A percentile compares a stretch with the other conserved stretches of the same genome.
phyloP scores from a whole-genome alignment of 2,797 vertebrate genomes.

The Pangasius sanitwongsei region DNA sequence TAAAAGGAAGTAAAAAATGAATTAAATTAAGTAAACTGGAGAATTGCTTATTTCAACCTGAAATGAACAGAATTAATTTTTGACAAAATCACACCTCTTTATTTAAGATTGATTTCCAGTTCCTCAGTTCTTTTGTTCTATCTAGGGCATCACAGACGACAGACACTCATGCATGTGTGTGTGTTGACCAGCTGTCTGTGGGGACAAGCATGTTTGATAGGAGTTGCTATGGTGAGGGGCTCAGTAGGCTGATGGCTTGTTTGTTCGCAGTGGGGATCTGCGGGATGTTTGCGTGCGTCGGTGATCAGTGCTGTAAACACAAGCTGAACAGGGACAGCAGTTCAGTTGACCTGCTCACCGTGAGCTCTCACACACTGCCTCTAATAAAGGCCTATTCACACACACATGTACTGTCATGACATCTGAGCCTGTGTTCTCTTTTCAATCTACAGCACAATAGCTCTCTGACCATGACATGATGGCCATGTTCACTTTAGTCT shows the following conservation, averaged over 20 bases:
- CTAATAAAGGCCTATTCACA: slow-evolving; percentile 33
- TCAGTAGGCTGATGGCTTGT: slow-evolving; percentile 33
- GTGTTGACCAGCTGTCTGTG: slow-evolving; percentile 10
- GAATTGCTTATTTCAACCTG: neutral
- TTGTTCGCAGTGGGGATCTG: slow-evolving; percentile 39
- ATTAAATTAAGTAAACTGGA: neutral
- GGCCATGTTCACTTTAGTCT: neutral
- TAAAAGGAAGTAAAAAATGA: neutral
- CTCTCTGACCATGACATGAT: slow-evolving; percentile 22
- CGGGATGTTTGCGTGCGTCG: slow-evolving; percentile 25
- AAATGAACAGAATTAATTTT: neutral
- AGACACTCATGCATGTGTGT: neutral
- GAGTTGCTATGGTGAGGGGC: slow-evolving; percentile 41
- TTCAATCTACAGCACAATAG: neutral
- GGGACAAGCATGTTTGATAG: slow-evolving; percentile 14
- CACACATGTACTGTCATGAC: slow-evolving; percentile 30
- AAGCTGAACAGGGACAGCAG: slow-evolving; percentile 40
- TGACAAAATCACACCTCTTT: neutral
- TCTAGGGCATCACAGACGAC: slow-evolving; percentile 19
- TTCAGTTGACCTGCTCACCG: slow-evolving; percentile 36
- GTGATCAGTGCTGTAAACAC: slow-evolving; percentile 43
- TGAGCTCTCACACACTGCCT: slow-evolving; percentile 32
- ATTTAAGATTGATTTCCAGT: neutral
- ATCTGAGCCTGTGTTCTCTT: slow-evolving; percentile 29
- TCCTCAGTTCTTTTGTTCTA: neutral